A percentile compares a stretch with the other conserved stretches of the same genome.
Evolutionary conservation across 2,113 vertebrate genomes (phyloP).

Genomic region (Pithys albifrons): DNA sequence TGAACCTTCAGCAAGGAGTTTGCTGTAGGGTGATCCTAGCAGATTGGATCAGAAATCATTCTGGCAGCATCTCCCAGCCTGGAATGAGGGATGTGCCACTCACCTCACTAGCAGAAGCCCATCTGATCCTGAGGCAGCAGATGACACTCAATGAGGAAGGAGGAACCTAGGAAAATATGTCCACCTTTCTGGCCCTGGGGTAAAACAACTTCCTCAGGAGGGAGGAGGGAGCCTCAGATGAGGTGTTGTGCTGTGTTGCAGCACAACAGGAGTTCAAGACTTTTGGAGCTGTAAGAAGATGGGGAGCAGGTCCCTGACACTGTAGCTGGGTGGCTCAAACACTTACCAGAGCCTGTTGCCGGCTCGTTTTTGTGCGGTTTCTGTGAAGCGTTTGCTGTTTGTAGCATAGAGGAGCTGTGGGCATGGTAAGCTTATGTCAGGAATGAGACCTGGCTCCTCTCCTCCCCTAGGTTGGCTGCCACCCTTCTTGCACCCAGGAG

Average conservation of each 20-base stretch:
- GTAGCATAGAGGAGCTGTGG: background rate
- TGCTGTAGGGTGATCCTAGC: background rate
- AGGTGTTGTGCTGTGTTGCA: background rate
- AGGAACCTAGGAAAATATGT: background rate
- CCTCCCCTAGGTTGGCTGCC: rapidly evolving
- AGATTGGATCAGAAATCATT: background rate
- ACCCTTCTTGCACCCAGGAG: background rate
- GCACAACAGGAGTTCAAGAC: background rate
- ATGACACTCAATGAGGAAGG: background rate
- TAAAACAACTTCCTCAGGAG: background rate
- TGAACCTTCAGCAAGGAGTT: background rate
- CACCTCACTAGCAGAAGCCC: background rate
- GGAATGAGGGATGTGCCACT: background rate
- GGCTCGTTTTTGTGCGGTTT: background rate
- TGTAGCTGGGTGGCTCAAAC: background rate
- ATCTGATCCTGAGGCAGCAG: background rate
- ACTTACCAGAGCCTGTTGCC: background rate
- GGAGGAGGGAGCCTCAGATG: background rate
- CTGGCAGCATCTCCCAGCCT: background rate
- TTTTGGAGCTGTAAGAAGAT: background rate
- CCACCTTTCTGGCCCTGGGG: background rate
- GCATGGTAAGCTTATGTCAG: background rate
- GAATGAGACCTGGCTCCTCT: background rate
- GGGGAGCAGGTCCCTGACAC: background rate
- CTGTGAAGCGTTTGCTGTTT: background rate